Conservation (phyloP, 2,113 vertebrate genomes). For the Oncorhynchus nerka region DNA sequence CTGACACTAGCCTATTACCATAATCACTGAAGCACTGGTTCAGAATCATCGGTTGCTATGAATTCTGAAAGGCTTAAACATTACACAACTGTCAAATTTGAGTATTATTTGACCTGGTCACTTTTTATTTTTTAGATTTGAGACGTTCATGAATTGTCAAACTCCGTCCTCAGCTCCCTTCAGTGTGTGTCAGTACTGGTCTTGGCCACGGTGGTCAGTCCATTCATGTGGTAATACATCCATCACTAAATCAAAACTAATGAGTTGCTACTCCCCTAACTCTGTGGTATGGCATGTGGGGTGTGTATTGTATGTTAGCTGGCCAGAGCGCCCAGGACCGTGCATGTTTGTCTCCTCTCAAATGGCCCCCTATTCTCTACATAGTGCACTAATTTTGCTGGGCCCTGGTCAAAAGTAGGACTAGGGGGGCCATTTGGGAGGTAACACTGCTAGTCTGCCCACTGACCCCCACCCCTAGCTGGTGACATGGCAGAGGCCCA, state of each 20-base stretch:
- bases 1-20: not conserved
- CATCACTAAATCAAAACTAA: conserved; percentile 50
- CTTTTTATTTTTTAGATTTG: not conserved
- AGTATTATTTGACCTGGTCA: not conserved
- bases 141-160: not conserved
- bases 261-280: conserved; percentile 23
- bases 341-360: not conserved
- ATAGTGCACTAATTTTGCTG: no score
- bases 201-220: not conserved
- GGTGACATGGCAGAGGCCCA: not conserved
- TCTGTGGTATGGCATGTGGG: conserved; percentile 40
- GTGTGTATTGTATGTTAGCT: conserved; percentile 28
- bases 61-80: not conserved
- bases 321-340: not conserved
- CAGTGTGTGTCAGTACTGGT: not conserved
- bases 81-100: not conserved
- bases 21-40: not conserved
- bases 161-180: not conserved
- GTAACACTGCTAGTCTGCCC: not conserved
- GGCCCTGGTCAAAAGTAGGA: no score
- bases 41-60: no score
- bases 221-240: conserved; percentile 28
- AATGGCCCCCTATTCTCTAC: not conserved
- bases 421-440: no score
- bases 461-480: conserved; percentile 1